Evolutionary conservation across 2,797 vertebrate species (phyloP), one percentile per base, ranked within the genome.

Genomic region (Sciaenops ocellatus): DNA sequence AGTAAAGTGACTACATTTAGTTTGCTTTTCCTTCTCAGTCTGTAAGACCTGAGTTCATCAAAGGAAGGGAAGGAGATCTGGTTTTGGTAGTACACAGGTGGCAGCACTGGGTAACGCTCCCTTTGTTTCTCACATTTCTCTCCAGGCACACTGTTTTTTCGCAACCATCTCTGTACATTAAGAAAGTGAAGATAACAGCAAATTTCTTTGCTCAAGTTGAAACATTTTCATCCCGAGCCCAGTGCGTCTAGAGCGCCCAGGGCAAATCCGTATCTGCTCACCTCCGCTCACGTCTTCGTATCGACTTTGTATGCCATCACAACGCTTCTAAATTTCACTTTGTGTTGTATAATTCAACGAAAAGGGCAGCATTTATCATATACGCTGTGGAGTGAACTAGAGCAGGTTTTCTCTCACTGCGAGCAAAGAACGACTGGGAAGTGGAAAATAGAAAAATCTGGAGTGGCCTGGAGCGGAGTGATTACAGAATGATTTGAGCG

Each of bases 401-500:
- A 76, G 73, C 46, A 4, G 57, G 57, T 52, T 87, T 76, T 63
- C 73, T 44, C 66, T 78, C 46, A 9, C 77, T 51, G 59, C 20
- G 69, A 78, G 60, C 63, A 5, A 20, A 72, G 51, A 79, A 69
- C 9, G 54, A 76, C 24, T 68, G 70, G 64, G 79, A 76, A 79
- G 83, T 81, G 76, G 75, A 57, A 79, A 88, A 86, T 69, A 80
- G 85, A 88, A 88, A 38, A 88, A 87, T 76, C 78, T 74, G 85
- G 74, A 87, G 78, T 83, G 72, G 82, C 82, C 78, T 41, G n/a
- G 73, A 88, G 87, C 79, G 72, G 79, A 73, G 84, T 87, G 89
- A 89, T 91, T 91, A 91, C 75, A 70, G 87, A 70, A 70, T 84
- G 86, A 88, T 87, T 90, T 80, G 79, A 87, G 77, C 16, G n/a